Conservation (phyloP, 2,797 vertebrate species). For the Pteronotus mesoamericanus region DNA sequence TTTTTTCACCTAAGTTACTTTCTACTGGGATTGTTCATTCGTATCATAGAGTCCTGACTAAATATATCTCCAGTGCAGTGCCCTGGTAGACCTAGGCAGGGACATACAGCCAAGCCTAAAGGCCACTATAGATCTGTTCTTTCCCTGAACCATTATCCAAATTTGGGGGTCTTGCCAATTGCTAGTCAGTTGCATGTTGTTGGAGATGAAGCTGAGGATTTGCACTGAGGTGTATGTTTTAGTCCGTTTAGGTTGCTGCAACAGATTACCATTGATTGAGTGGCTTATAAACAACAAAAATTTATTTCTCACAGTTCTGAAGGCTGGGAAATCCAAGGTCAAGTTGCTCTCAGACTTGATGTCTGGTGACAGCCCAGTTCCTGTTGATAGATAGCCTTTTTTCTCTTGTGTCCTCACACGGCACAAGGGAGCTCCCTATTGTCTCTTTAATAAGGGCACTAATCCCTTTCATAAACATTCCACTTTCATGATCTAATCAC, state of each 20-base stretch:
- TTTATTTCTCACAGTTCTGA: not conserved
- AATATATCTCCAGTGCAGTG: not conserved
- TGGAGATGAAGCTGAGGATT: not conserved
- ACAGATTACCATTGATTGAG: not conserved
- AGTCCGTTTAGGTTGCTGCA: no score
- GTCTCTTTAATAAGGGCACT: not conserved
- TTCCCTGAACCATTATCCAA: not conserved
- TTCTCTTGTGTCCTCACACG: not conserved
- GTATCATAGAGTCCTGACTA: not conserved
- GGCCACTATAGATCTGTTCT: not conserved
- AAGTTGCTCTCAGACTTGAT: not conserved
- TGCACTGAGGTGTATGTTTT: not conserved
- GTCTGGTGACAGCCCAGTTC: not conserved
- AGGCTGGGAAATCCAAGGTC: not conserved
- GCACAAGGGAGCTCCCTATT: not conserved
- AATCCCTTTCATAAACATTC: not conserved
- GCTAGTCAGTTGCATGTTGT: not conserved
- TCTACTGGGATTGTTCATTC: not conserved
- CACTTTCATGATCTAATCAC: not conserved
- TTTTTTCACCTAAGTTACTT: not conserved
- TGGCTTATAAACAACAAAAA: not conserved
- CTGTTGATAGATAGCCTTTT: not conserved
- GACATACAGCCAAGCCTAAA: not conserved
- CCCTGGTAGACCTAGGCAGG: not conserved
- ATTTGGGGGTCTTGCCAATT: not conserved